Base-by-base conservation (phyloP, 1,140 invertebrate species). In the Oreohelix idahoensis region DNA sequence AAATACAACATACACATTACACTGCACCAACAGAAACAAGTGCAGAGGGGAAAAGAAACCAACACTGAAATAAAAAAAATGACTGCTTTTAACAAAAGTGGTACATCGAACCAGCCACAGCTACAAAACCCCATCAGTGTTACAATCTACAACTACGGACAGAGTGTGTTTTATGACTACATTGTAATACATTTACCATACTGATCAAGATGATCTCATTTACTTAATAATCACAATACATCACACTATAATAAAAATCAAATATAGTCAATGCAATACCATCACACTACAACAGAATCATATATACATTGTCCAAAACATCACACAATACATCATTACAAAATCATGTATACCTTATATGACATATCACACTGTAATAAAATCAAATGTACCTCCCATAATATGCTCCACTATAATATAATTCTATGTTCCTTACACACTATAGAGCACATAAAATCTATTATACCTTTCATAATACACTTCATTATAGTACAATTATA, bases 81-180 rank as follows among this genome's bases (percentile, higher is more conserved):
- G 1, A 32, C 20, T 29, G 63, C 11, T 29, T 29, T 29, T 5
- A 32, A 66, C 29, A 66, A 29, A 15, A 66, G 29, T 29, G 63
- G 51, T 58, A 32, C 29, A 66, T 17, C 4, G 32, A 66, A 2
- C 5, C 53, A 11, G 26, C 53, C 26, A 58, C 63, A 66, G 5
- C 29, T 32, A 66, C n/a, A 32, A 32, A 29, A 66, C 63, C 17
- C 63, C 63, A 66, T 32, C n/a, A 35, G 29, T 66, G 63, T 66
- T 66, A 66, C 63, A 29, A 66, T 32, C 63, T 66, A 66, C 63
- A 66, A 32, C 63, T 66, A 66, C n/a, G n/a, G 29, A 66, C 63
- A 32, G 63, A 8, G 29, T 66, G 29, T 66, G 29, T 66, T 66
- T 66, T 66, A 32, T 66, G 23, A 26, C 26, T 58, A 58, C 51